A percentile compares a stretch with the other conserved stretches of the same genome.
Conservation (phyloP, 2,797 vertebrate genomes). For the Alca torda region DNA sequence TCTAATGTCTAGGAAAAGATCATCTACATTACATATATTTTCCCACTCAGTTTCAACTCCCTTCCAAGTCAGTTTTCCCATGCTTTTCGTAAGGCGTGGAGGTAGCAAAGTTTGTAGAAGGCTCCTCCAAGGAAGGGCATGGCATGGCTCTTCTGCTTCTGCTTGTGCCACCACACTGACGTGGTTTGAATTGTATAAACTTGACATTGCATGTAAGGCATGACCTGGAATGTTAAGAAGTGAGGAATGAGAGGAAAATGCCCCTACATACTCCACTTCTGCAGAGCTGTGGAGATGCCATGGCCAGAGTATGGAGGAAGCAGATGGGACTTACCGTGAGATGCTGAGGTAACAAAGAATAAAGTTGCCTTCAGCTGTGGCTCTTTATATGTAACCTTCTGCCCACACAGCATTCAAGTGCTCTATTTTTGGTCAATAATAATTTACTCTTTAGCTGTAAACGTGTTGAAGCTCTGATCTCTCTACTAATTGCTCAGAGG, state of each 20-base stretch:
- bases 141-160: not conserved
- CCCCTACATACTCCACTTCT: not conserved
- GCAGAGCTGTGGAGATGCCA: not conserved
- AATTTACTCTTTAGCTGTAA: constrained; percentile 75
- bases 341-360: constrained; percentile 31
- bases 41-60: not conserved
- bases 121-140: not conserved
- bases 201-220: not conserved
- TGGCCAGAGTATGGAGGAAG: not conserved
- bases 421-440: constrained; percentile 79
- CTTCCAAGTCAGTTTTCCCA: not conserved
- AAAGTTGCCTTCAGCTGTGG: not conserved
- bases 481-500: constrained; percentile 73
- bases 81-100: not conserved
- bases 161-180: not conserved
- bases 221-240: not conserved
- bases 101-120: not conserved
- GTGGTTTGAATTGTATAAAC: not conserved
- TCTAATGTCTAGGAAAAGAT: not conserved
- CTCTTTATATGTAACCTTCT: constrained; percentile 74
- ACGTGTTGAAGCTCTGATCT: constrained; percentile 75
- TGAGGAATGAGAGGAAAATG: not conserved
- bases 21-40: not conserved
- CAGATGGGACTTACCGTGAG: constrained; percentile 65
- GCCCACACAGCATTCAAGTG: constrained; percentile 66